phyloP scores from a whole-genome alignment of 2,113 vertebrate genomes.

The Heterochromis multidens region DNA sequence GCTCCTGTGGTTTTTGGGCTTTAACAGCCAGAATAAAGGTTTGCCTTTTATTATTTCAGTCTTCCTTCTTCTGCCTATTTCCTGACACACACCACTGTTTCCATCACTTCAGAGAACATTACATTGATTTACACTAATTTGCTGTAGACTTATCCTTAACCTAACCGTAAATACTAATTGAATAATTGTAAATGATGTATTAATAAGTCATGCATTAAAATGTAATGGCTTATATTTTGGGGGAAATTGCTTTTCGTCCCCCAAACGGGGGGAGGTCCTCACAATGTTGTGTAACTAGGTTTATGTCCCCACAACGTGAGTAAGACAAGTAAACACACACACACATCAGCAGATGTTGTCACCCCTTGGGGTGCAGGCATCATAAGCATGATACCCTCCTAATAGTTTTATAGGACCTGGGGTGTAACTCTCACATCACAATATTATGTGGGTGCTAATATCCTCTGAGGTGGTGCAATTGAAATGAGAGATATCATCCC shows the following conservation, averaged over 20 bases:
- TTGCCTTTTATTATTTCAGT: not conserved
- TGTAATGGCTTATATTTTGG: not conserved
- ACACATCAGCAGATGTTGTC: constrained; percentile 30
- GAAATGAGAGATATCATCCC: not conserved
- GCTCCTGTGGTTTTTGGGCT: not conserved
- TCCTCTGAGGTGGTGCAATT: constrained; percentile 24
- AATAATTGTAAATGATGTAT: not conserved
- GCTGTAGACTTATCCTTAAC: not conserved
- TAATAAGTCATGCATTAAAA: not conserved
- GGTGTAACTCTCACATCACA: constrained; percentile 8
- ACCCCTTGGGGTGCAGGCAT: constrained; percentile 1
- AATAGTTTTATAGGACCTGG: constrained; percentile 57
- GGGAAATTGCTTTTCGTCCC: not conserved
- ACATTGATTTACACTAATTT: not conserved
- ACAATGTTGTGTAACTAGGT: not conserved
- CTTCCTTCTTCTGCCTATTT: not conserved
- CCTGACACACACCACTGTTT: not conserved
- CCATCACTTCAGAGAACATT: not conserved
- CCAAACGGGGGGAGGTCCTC: not conserved
- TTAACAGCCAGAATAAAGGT: not conserved
- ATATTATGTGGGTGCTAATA: constrained; percentile 41
- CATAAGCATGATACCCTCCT: constrained; percentile 43
- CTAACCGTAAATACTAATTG: not conserved
- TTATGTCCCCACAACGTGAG: not conserved
- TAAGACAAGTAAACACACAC: not conserved